These are phyloP conservation scores for Amphipyra tragopoginis DNA, from an alignment of 2,888 invertebrate genomes.

Conservation along the genomic window DNA sequence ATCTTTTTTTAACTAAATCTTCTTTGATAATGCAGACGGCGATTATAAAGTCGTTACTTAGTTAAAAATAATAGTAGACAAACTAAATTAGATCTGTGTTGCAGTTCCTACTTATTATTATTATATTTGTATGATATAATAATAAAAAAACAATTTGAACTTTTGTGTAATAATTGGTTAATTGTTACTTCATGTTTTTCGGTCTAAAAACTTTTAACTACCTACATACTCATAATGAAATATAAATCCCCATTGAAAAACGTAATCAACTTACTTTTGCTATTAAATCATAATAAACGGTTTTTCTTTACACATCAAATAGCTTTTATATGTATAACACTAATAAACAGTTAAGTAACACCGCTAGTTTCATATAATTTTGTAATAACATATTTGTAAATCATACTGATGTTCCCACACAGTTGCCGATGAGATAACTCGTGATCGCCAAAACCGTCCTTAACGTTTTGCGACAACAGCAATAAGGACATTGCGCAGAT, in stretches of 20 bases:
- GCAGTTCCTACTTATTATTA: constrained; percentile 6
- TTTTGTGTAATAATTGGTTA: constrained; percentile 20
- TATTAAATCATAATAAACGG: constrained; percentile 1
- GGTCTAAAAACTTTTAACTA: constrained; percentile 38
- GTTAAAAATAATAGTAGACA: constrained; percentile 8
- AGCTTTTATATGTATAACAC: constrained; percentile 19
- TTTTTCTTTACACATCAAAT: constrained; percentile 13
- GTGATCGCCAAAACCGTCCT: constrained; percentile 33
- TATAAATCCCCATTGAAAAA: background rate
- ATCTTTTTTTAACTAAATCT: constrained; percentile 28
- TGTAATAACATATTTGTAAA: constrained; percentile 47
- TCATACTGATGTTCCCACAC: constrained; percentile 36
- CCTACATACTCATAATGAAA: background rate
- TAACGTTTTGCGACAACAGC: constrained; percentile 38
- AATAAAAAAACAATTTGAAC: constrained; percentile 17
- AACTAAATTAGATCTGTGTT: constrained; percentile 10
- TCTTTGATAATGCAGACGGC: constrained; percentile 10
- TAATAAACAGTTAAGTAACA: constrained; percentile 45
- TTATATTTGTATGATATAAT: constrained; percentile 15
- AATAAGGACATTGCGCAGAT: constrained; percentile 27
- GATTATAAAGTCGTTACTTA: constrained; percentile 25
- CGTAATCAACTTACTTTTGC: background rate
- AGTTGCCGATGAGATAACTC: constrained; percentile 46
- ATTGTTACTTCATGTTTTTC: constrained; percentile 25
- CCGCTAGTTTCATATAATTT: constrained; percentile 46